phyloP scores from a whole-genome alignment of 2,797 vertebrate genomes.

The Ciconia nigra region DNA sequence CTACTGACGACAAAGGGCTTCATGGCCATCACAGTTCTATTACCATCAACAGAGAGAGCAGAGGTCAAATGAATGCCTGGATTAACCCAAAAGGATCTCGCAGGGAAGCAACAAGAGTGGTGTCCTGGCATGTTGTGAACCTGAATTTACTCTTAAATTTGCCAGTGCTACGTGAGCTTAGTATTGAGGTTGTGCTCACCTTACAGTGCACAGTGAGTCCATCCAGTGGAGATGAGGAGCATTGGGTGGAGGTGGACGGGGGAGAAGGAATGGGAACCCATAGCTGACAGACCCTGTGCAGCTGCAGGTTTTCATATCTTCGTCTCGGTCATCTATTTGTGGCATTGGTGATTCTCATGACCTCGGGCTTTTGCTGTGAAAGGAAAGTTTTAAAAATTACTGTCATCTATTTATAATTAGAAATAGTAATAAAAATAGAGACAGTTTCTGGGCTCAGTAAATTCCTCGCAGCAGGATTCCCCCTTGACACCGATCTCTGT shows the following conservation, averaged over 20 bases:
- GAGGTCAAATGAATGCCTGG: neutral
- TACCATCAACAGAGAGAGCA: neutral
- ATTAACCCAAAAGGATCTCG: neutral
- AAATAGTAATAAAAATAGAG: slow-evolving; percentile 23
- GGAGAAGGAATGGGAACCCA: neutral
- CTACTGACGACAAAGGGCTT: neutral
- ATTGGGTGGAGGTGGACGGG: neutral
- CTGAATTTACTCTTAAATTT: neutral
- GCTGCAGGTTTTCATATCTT: neutral
- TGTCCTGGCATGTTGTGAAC: neutral
- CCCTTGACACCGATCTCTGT: neutral
- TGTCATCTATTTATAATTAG: neutral
- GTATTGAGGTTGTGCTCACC: neutral
- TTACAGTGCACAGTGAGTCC: neutral
- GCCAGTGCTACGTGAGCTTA: neutral
- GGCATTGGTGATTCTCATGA: neutral
- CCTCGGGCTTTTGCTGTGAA: neutral
- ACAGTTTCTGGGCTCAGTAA: slow-evolving; percentile 35
- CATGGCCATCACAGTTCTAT: neutral
- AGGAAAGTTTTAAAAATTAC: slow-evolving; percentile 7
- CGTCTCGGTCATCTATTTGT: neutral
- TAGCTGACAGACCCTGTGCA: neutral
- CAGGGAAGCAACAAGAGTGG: neutral
- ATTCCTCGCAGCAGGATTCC: neutral
- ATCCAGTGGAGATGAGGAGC: neutral